Evolutionary conservation across 2,797 vertebrate species (phyloP).

Genomic region (Melanotaenia trifasciata): DNA sequence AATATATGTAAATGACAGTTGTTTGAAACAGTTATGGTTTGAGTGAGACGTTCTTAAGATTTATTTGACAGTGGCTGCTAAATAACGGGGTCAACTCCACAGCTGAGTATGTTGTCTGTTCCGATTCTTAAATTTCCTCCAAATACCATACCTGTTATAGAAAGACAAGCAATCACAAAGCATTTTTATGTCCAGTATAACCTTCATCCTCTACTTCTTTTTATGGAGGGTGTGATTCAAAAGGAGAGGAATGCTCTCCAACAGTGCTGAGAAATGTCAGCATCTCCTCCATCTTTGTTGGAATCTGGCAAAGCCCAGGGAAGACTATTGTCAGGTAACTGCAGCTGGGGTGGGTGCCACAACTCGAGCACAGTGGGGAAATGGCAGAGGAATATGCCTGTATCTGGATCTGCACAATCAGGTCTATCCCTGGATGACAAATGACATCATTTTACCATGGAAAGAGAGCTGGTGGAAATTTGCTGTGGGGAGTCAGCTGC

Average conservation of each 20-base stretch:
- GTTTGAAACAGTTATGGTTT: slow-evolving; percentile 42
- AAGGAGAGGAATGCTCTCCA: slow-evolving; percentile 63
- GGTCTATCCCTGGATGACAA: slow-evolving; percentile 68
- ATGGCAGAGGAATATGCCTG: slow-evolving; percentile 31
- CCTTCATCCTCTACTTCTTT: slow-evolving; percentile 22
- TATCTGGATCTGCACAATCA: slow-evolving; percentile 49
- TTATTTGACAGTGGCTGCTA: slow-evolving; percentile 15
- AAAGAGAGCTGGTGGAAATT: slow-evolving; percentile 81
- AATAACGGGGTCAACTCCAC: slow-evolving; percentile 39
- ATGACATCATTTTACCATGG: slow-evolving; percentile 84
- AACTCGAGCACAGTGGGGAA: slow-evolving; percentile 21
- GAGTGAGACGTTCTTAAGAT: slow-evolving; percentile 54
- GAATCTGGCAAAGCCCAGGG: slow-evolving; percentile 51
- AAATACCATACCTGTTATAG: slow-evolving; percentile 23
- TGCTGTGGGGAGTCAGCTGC: slow-evolving; percentile 69
- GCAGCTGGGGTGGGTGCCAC: slow-evolving; percentile 40
- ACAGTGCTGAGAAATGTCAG: slow-evolving; percentile 58
- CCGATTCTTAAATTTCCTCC: slow-evolving; percentile 47
- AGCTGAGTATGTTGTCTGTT: slow-evolving; percentile 48
- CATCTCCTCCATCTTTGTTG: slow-evolving; percentile 58
- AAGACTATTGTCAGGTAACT: slow-evolving; percentile 54
- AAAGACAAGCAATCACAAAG: slow-evolving; percentile 20
- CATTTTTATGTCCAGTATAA: slow-evolving; percentile 31
- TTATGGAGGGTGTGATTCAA: slow-evolving; percentile 59
- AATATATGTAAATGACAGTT: slow-evolving; percentile 71